Evolutionary conservation across 37 sponge, comb jelly and placozoan species (phyloP), one percentile per base, ranked within the genome.

Genomic region (Mnemiopsis leidyi): DNA sequence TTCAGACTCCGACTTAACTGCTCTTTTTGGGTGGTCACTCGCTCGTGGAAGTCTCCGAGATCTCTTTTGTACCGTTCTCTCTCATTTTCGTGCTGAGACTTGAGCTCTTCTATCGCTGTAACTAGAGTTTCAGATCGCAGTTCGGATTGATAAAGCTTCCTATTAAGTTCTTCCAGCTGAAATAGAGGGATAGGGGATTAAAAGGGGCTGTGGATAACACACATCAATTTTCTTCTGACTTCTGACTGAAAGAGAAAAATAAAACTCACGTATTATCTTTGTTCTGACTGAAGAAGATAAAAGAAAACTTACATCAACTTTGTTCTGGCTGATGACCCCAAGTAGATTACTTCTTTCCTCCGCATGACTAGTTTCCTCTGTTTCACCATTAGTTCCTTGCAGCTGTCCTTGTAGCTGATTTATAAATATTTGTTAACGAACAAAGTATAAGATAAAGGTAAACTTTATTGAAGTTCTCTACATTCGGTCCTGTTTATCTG

Each of bases 21-120:
- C 32, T 79, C 82, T 21, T 79, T 79, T 21, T 79, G 82, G 3
- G 82, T 79, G 32, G 82, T 79, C 28, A 79, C 82, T 21, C 82
- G 2, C 82, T 79, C 82, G 82, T 79, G 82, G 82, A 79, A 79
- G 21, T 79, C 82, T 2, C 7, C 32, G 1, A 79, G 38, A 31
- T 79, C 82, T 35, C 37, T 79, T 23, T 79, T 79, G 82, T 79
- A 79, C 82, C 73, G 28, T 16, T 79, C 82, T 36, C 82, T 2
- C 21, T 79, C 82, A 2, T 7, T 18, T 20, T 79, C 82, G 38
- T 79, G 82, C 32, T 79, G 82, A 7, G 2, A 1, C 36, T 79
- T 79, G 2, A 79, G 7, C 82, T 79, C 82, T 7, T 79, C 82
- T 36, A 79, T 79, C 13, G 36, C 82, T 16, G 33, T 36, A 33